Base-by-base conservation (phyloP, 1,140 invertebrate species). In the Formica selysi region DNA sequence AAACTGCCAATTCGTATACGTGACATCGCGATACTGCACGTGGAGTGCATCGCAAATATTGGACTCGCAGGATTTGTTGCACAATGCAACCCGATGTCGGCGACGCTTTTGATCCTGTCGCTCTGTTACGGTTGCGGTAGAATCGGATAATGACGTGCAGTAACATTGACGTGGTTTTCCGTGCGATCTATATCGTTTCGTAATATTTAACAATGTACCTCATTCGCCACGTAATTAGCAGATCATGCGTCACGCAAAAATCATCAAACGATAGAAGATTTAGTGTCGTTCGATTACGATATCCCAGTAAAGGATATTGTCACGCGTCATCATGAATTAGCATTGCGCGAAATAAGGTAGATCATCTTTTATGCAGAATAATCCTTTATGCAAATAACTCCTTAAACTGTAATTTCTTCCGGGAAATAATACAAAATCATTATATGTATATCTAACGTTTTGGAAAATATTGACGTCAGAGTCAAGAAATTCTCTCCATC, bases 11-110 rank as follows among this genome's bases (percentile, higher is more conserved):
- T 80, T 80, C 16, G 78, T 70, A 80, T 70, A 80, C 48, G 48
- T 70, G 78, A 80, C 78, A 80, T 80, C 48, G 16, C 64, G 65
- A 80, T 41, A 22, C 64, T 70, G 32, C 36, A 36, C 65, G 44
- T 44, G 64, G 22, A 80, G 78, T 80, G 78, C 64, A 80, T 70
- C 16, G 64, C 36, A 80, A 80, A 80, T 80, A 80, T 80, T 80
- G 48, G 16, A 70, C 36, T 38, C 48, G 22, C 78, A 80, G 78
- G 64, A 80, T 80, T 80, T 80, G 78, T 70, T 59, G 16, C 32
- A 80, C 64, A 70, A 54, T 71, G 8, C 68, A 4, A 41, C n/a
- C 16, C 51, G 44, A 51, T 16, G n/a, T 44, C 41, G 22, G 44
- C 2, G 2, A 26, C 44, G 76, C 32, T 80, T 79, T 80, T 80